These are phyloP conservation scores for Drosophila anomalata DNA, from an alignment of 2,888 invertebrate species.

Conservation along the genomic window DNA sequence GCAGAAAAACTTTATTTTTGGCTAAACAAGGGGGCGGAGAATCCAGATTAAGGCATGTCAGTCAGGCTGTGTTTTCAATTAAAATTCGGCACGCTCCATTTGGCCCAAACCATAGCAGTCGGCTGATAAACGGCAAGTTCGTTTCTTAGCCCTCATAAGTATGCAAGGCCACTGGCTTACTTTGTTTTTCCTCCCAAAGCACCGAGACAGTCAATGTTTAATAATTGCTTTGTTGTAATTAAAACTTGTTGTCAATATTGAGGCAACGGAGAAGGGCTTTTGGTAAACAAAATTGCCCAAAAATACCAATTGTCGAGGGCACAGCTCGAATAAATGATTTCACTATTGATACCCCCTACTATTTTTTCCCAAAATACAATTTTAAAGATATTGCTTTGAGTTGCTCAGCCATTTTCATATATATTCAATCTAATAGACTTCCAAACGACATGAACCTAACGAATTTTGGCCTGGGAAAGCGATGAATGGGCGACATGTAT, in stretches of 20 bases:
- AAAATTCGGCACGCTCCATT: constrained; percentile 59
- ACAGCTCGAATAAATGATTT: constrained; percentile 21
- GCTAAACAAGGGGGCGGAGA: constrained; percentile 15
- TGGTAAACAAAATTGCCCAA: background rate
- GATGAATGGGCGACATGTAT: background rate
- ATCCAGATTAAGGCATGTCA: constrained; percentile 39
- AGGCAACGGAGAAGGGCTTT: constrained; percentile 35
- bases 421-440: no score
- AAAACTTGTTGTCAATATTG: constrained; percentile 71
- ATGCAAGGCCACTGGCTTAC: constrained; percentile 47
- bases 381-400: no score
- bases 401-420: no score
- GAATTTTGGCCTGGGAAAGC: no score
- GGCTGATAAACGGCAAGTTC: constrained; percentile 29
- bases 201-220: constrained; percentile 44
- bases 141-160: constrained; percentile 52
- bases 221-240: constrained; percentile 68
- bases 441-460: no score
- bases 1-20: constrained; percentile 3
- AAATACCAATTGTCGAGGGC: background rate
- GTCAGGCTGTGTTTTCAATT: constrained; percentile 53
- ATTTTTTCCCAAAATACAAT: no score
- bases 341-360: background rate
- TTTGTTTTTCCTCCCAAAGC: constrained; percentile 27
- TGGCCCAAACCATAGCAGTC: constrained; percentile 15